Conservation (phyloP, 2,113 vertebrate species). For the Aleadryas rufinucha region DNA sequence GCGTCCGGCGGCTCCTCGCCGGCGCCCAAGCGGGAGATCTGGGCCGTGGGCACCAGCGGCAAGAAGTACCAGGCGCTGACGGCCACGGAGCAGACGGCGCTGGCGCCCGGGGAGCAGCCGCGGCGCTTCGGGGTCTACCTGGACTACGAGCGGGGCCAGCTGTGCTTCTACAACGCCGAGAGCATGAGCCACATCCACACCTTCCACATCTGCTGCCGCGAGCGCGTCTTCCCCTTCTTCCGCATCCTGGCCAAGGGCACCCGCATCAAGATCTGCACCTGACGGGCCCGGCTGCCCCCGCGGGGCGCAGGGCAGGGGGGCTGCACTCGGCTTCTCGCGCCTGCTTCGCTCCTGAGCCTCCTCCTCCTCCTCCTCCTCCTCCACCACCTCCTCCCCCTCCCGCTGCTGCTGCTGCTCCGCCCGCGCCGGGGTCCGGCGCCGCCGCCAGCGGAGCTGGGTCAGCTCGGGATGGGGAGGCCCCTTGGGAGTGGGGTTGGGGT, state of each 20-base stretch:
- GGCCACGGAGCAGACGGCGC: slow-evolving; percentile 63
- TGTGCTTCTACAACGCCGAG: slow-evolving; percentile 87
- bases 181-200: slow-evolving; percentile 84
- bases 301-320: background rate
- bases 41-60: slow-evolving; percentile 71
- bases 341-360: background rate
- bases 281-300: background rate
- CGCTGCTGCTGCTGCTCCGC: background rate
- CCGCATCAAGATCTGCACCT: slow-evolving; percentile 73
- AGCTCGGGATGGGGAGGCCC: background rate
- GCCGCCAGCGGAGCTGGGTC: background rate
- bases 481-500: background rate
- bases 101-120: slow-evolving; percentile 67
- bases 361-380: background rate
- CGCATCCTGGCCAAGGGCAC: slow-evolving; percentile 74
- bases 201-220: slow-evolving; percentile 82
- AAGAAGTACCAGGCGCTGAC: slow-evolving; percentile 71
- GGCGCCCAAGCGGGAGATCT: slow-evolving; percentile 64
- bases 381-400: background rate
- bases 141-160: slow-evolving; percentile 80
- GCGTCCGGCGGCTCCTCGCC: too few relatives aligned
- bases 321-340: background rate
- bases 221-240: slow-evolving; percentile 86
- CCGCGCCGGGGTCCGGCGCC: too few relatives aligned
- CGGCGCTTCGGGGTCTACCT: slow-evolving; percentile 81